Evolutionary conservation across 2,888 invertebrate species (phyloP).

Genomic region (Cerastis rubricosa): DNA sequence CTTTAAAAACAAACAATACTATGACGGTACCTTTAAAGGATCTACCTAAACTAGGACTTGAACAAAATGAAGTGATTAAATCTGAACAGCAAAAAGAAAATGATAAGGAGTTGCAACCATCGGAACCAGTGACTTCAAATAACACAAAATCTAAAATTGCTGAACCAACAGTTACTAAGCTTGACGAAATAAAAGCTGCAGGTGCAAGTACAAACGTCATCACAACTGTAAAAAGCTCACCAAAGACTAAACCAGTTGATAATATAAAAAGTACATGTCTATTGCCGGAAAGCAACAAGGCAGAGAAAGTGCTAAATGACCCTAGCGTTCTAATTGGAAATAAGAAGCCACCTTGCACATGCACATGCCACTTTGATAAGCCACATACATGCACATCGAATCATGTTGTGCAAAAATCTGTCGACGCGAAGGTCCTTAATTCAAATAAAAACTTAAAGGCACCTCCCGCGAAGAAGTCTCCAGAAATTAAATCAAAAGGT

Average conservation of each 20-base stretch:
- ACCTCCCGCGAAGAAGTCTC: constrained; percentile 30
- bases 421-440: constrained; percentile 15
- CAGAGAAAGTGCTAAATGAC: constrained; percentile 8
- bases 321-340: constrained; percentile 2
- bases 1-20: constrained; percentile 7
- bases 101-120: constrained; percentile 2
- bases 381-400: constrained; percentile 19
- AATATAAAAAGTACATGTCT: constrained; percentile 26
- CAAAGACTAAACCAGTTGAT: constrained; percentile 18
- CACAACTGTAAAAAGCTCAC: constrained; percentile 4
- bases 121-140: background rate
- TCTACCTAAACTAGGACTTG: background rate
- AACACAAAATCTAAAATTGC: background rate
- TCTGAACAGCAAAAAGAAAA: background rate
- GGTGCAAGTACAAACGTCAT: constrained; percentile 2
- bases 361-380: constrained; percentile 18
- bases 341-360: constrained; percentile 43
- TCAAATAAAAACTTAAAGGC: constrained; percentile 32
- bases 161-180: constrained; percentile 6
- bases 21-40: background rate
- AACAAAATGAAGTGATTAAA: constrained; percentile 11
- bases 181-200: constrained; percentile 6
- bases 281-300: constrained; percentile 21
- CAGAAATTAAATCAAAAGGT: constrained; percentile 34
- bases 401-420: constrained; percentile 38